Evolutionary conservation across 1,140 invertebrate genomes (phyloP), one percentile per base, ranked within the genome.

Genomic region (Mycetomoellerius zeteki): DNA sequence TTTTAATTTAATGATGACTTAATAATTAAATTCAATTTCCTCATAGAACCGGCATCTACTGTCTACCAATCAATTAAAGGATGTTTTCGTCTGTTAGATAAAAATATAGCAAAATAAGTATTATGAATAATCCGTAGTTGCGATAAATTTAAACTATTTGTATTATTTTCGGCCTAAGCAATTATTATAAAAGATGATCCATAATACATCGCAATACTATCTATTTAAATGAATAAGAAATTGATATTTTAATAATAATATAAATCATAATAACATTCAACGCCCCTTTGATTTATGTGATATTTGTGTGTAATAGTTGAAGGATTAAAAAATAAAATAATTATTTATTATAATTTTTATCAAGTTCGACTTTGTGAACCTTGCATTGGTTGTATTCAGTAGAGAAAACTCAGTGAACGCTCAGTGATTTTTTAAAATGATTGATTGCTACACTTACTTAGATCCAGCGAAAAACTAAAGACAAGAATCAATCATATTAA

Each of bases 1-100:
- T 30, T 19, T 64, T 75, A 69, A 43, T 21, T 12, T 69, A 47
- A 16, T 1, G n/a, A 33, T 24, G 19, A 14, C 27, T 54, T 73
- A 54, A 56, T 56, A 75, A 56, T 75, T 56, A 0, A 75, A 75
- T 56, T 56, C 12, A 50, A 64, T 33, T 19, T 64, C 8, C 60
- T 33, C 60, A 3, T 16, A 64, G 60, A 30, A 64, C 16, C 6
- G 27, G n/a, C 24, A n/a, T 8, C n/a, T 54, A 54, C 27, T 75
- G 50, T 56, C 12, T 30, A 6, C 4, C 4, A n/a, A 33, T 73
- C 12, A 7, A 75, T 73, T 73, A 54, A 75, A 75, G 8, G 27
- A 52, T 3, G 7, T 27, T 27, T 8, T 72, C 10, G 6, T n/a
- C 12, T 64, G 10, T 7, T 16, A 64, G 27, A 64, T 19, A 0